A percentile compares a stretch with the other conserved stretches of the same genome.
Conservation (phyloP, 2,113 vertebrate species). For the Phrynosoma platyrhinos region DNA sequence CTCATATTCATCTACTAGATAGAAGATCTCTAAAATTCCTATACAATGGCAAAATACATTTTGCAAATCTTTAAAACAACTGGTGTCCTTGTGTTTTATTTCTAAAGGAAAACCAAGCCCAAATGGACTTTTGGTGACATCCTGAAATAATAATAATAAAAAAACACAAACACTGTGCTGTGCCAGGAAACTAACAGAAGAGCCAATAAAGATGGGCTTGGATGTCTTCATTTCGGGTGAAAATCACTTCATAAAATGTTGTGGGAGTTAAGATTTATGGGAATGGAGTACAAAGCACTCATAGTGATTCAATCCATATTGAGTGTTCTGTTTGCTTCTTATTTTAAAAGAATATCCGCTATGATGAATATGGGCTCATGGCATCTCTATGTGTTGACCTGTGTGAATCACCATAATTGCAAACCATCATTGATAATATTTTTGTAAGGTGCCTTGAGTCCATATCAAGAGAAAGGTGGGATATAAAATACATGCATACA, state of each 20-base stretch:
- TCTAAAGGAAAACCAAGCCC: background rate
- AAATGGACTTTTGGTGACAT: background rate
- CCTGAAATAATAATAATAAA: background rate
- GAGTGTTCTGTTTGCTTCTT: background rate
- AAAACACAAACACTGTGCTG: background rate
- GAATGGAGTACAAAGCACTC: background rate
- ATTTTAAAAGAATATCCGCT: background rate
- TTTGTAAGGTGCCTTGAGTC: too few species aligned
- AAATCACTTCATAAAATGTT: slow-evolving; percentile 21
- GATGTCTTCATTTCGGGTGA: background rate
- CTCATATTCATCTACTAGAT: slow-evolving; percentile 18
- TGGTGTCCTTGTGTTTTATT: background rate
- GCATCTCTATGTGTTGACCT: background rate
- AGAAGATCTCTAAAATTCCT: slow-evolving; percentile 43
- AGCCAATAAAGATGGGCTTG: background rate
- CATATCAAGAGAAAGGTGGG: too few species aligned
- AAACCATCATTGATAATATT: too few species aligned
- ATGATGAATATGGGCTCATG: background rate
- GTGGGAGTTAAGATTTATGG: slow-evolving; percentile 2
- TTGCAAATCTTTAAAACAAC: background rate
- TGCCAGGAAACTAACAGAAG: background rate
- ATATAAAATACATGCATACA: too few species aligned
- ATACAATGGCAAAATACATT: background rate
- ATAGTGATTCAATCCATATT: slow-evolving; percentile 4
- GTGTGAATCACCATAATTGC: background rate